Evolutionary conservation across 2,888 invertebrate genomes (phyloP), one percentile per base, ranked within the genome.

Genomic region (Trilocha varians): DNA sequence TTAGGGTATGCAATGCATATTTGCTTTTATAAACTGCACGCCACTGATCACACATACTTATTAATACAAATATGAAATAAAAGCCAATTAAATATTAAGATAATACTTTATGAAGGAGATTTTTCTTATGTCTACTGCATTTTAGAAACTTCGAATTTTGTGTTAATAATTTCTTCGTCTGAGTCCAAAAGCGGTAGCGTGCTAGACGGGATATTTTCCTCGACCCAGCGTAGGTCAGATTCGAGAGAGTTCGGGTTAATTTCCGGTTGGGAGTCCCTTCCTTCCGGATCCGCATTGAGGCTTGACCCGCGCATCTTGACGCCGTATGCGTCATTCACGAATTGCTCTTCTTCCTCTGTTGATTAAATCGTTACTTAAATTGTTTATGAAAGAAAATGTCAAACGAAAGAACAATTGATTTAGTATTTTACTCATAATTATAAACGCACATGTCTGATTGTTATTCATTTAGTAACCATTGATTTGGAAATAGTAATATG

Each of bases 171-270:
- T 79, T 95, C 95, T 79, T 95, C 95, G 63, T 88, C 95, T 84
- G 66, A 95, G 74, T 65, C 94, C 73, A 56, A 90, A 80, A 71
- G 91, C 55, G 61, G 93, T 74, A 58, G 90, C 68, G 93, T 89
- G 46, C 92, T 89, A 17, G 93, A 88, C 1, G 96, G 95, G 53
- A 98, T 96, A 73, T 98, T 95, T 56, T 97, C 96, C 68, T 98
- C 97, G 5, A 98, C 93, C 97, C 97, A 98, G 64, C 95, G 77
- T 3, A 88, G 61, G 67, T 87, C 77, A 42, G 86, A 57, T 70
- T 80, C 77, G 2, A 79, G 35, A 72, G 88, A 71, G 48, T 71
- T 71, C 18, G 52, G 47, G 43, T 46, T 54, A 13, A 53, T 57
- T n/a, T 66, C 62, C 5, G 62, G 52, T 16, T 54, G 38, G 39